A percentile compares a stretch with the other conserved stretches of the same genome.
These are phyloP conservation scores for Trachymyrmex cornetzi DNA, from an alignment of 1,140 invertebrate species.

Conservation along the genomic window DNA sequence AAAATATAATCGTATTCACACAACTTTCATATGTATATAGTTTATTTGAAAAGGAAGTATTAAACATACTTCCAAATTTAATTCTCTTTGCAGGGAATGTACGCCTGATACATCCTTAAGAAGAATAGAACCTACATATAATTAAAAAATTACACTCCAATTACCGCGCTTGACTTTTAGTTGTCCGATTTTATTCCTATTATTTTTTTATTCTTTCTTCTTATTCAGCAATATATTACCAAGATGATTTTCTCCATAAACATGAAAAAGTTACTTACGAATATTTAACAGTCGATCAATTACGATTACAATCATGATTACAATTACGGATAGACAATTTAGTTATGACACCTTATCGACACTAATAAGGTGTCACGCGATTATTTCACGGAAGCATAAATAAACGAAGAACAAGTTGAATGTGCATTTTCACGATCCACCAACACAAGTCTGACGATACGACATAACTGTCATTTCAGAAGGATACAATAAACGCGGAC, in stretches of 20 bases:
- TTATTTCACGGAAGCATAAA: slow-evolving; percentile 43
- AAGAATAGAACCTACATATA: too few relatives aligned
- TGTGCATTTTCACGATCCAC: slow-evolving; percentile 45
- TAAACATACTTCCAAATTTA: too few relatives aligned
- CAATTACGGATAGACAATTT: neutral
- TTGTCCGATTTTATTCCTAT: too few relatives aligned
- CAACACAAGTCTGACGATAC: slow-evolving; percentile 56
- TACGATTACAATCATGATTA: slow-evolving; percentile 6
- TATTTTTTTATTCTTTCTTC: neutral
- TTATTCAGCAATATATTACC: neutral
- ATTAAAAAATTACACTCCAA: too few relatives aligned
- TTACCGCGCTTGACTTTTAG: too few relatives aligned
- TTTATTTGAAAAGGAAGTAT: too few relatives aligned
- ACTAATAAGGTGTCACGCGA: neutral
- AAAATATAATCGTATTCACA: too few relatives aligned
- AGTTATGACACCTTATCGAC: slow-evolving; percentile 10
- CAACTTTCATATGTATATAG: too few relatives aligned
- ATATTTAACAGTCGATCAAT: neutral
- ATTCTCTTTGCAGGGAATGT: too few relatives aligned
- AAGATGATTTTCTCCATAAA: neutral
- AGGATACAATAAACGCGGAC: slow-evolving; percentile 69
- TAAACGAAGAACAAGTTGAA: slow-evolving; percentile 39
- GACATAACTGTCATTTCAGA: slow-evolving; percentile 57
- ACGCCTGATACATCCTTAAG: too few relatives aligned
- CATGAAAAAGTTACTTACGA: neutral